Percentiles rank a stretch among this genome's conserved stretches.
These are phyloP conservation scores for Poecilus cupreus DNA, from an alignment of 2,888 invertebrate species.

Conservation along the genomic window DNA sequence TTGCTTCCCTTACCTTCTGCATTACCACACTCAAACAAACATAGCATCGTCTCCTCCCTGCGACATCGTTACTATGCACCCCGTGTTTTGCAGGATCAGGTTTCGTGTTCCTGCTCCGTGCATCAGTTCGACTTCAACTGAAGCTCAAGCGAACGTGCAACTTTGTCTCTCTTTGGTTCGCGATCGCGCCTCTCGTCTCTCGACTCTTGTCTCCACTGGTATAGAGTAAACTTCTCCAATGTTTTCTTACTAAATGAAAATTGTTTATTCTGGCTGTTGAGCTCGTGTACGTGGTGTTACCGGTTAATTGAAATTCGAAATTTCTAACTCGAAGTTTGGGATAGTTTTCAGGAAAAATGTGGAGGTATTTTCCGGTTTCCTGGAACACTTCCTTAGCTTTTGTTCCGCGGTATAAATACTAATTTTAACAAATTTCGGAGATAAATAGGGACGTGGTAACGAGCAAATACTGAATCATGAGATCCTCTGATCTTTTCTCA, in stretches of 20 bases:
- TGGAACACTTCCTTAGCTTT: background rate
- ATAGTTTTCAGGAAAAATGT: background rate
- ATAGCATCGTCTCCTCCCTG: too few species aligned
- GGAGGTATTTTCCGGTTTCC: background rate
- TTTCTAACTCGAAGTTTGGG: background rate
- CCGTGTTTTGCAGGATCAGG: background rate
- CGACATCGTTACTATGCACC: background rate
- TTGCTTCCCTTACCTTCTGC: too few species aligned
- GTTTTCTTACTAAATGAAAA: conserved; percentile 45
- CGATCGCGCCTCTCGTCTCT: too few species aligned
- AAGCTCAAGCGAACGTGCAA: background rate
- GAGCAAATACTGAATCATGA: too few species aligned
- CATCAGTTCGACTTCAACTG: background rate
- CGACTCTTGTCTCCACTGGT: background rate
- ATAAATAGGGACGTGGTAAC: too few species aligned
- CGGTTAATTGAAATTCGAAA: conserved; percentile 20
- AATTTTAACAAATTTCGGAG: too few species aligned
- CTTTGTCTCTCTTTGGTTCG: background rate
- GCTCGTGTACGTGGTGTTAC: too few species aligned
- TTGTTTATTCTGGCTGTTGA: conserved; percentile 24
- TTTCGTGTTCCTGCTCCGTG: background rate
- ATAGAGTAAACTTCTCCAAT: conserved; percentile 2
- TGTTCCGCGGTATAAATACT: too few species aligned
- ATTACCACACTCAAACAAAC: too few species aligned
- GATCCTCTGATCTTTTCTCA: too few species aligned